Percentiles rank a stretch among this genome's conserved stretches.
phyloP scores from a whole-genome alignment of 2,888 invertebrate genomes.

The Eumerus sabulonum region DNA sequence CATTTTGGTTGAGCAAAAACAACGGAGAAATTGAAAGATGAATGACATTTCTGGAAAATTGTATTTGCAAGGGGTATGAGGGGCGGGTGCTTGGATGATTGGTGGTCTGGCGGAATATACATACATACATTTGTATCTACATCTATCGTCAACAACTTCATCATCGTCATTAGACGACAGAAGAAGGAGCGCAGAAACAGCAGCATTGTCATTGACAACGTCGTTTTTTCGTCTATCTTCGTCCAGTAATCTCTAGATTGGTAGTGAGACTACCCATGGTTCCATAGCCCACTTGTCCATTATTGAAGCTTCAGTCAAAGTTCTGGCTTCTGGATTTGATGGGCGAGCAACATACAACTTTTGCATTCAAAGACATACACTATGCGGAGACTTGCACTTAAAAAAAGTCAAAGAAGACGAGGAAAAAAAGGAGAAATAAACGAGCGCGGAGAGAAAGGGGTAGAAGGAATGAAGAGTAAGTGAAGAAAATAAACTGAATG shows the following conservation, averaged over 20 bases:
- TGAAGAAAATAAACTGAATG: conserved; percentile 19
- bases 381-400: conserved; percentile 7
- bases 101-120: too few relatives aligned
- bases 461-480: not conserved
- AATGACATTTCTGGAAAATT: conserved; percentile 68
- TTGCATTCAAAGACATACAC: conserved; percentile 60
- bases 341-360: conserved; percentile 65
- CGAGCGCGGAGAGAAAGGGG: not conserved
- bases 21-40: conserved; percentile 60
- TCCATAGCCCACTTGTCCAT: conserved; percentile 31
- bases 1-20: conserved; percentile 63
- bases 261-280: conserved; percentile 27
- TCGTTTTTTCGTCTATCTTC: conserved; percentile 52
- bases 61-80: conserved; percentile 37
- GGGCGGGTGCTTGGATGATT: conserved; percentile 11
- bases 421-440: too few relatives aligned
- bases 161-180: conserved; percentile 52
- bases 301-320: conserved; percentile 67
- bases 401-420: conserved; percentile 3
- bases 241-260: conserved; percentile 58
- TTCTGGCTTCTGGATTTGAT: conserved; percentile 62
- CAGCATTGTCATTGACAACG: conserved; percentile 29
- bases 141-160: conserved; percentile 65
- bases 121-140: too few relatives aligned
- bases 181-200: too few relatives aligned